Percentiles rank a stretch among this genome's conserved stretches.
phyloP scores from a whole-genome alignment of 1,140 invertebrate species.

The Acromyrmex charruanus region DNA sequence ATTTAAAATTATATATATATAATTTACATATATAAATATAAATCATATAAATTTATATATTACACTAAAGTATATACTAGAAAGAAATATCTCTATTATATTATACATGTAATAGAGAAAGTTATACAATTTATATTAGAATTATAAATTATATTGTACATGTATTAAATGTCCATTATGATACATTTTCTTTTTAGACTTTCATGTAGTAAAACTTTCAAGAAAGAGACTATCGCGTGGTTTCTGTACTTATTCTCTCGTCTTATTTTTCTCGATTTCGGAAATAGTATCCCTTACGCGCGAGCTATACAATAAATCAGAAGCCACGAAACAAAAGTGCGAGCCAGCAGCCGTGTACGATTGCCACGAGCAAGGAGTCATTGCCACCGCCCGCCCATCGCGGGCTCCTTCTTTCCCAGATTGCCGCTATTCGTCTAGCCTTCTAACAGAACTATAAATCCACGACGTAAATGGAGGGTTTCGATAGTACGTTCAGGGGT shows the following conservation, averaged over 20 bases:
- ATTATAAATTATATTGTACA: constrained; percentile 18
- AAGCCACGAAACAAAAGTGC: constrained; percentile 55
- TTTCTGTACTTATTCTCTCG: not conserved
- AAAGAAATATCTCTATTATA: not conserved
- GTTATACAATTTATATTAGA: not conserved
- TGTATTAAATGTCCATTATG: not conserved
- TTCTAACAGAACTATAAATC: constrained; percentile 65
- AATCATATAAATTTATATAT: not conserved
- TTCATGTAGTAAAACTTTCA: not conserved
- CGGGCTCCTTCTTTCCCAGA: constrained; percentile 69
- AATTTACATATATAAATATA: not conserved
- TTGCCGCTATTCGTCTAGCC: constrained; percentile 66
- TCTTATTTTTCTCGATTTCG: constrained; percentile 45
- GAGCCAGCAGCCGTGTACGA: constrained; percentile 37
- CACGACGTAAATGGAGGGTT: constrained; percentile 32
- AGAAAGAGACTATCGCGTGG: not conserved
- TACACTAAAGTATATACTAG: not conserved
- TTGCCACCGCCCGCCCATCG: constrained; percentile 55
- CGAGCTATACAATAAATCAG: constrained; percentile 52
- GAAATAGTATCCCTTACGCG: constrained; percentile 30
- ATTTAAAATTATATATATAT: too few relatives aligned
- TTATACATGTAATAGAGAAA: not conserved
- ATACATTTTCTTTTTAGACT: not conserved
- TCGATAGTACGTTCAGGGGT: constrained; percentile 46
- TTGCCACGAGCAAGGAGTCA: constrained; percentile 62